Base-by-base conservation (phyloP, 2,888 invertebrate species). In the Cephus runcator region DNA sequence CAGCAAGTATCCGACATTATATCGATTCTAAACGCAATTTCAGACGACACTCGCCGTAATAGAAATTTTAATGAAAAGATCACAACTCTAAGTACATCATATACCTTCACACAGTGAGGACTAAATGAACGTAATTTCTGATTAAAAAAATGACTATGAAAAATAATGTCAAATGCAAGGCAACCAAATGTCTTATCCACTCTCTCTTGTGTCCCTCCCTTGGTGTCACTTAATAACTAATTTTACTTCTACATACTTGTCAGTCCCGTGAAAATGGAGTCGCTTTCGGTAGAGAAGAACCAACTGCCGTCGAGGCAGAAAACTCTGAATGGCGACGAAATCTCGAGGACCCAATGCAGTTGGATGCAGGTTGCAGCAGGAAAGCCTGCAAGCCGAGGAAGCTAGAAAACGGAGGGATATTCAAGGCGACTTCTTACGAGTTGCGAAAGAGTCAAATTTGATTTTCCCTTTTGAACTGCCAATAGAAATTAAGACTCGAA, bases 41-140 rank as follows among this genome's bases (percentile, higher is more conserved):
- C 71, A 71, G 12, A 31, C 12, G 71, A 34, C 9, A 71, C 31
- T 71, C 11, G 12, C 71, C 75, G 82, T 86, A 83, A 87, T 86
- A 83, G 84, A 87, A 87, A 84, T 86, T 87, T 87, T 87, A 87
- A 87, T 87, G 86, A 84, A 87, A 87, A 87, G 84, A 87, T 83
- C 83, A 86, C 87, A 85, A 81, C 31, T 12, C 23, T 3, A 12
- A 15, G 33, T 23, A 71, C 12, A 3, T 15, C 31, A 4, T 33
- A 30, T 34, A 6, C 12, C 31, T 31, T 12, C 31, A 12, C 31
- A 2, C 15, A 34, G 33, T 3, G 11, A 71, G 33, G 15, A 31
- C 33, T 31, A 9, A 15, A 71, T 30, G 71, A 33, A 71, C 31
- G 33, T 71, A 12, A 33, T 31, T 11, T 3, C 4, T 15, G 31